Evolutionary conservation across 2,797 vertebrate genomes (phyloP).

Genomic region (Ibycter americanus): DNA sequence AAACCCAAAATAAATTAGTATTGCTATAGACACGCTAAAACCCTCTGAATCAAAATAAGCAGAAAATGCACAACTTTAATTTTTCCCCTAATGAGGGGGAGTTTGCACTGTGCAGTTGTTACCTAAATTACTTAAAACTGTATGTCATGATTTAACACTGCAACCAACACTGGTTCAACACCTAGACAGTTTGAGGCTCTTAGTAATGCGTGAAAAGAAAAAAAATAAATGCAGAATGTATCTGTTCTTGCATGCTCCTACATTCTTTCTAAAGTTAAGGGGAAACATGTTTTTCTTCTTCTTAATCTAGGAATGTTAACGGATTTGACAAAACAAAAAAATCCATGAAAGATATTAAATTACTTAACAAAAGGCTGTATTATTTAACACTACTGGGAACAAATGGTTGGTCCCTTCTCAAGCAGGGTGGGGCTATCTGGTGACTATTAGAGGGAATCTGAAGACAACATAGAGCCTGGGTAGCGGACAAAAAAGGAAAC

Average conservation of each 20-base stretch:
- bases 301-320: neutral
- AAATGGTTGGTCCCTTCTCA: neutral
- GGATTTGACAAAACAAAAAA: neutral
- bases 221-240: neutral
- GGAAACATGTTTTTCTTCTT: neutral
- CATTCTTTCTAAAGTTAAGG: neutral
- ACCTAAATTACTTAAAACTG: constrained; percentile 4
- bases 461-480: neutral
- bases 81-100: neutral
- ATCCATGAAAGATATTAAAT: neutral
- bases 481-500: neutral
- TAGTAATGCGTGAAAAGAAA: neutral
- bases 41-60: neutral
- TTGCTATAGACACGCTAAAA: neutral
- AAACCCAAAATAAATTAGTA: neutral
- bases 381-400: neutral
- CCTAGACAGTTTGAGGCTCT: neutral
- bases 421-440: neutral
- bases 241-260: neutral
- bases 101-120: neutral
- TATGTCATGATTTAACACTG: neutral
- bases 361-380: neutral
- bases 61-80: neutral
- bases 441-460: neutral
- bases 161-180: neutral